Conservation (phyloP, 2,113 vertebrate species). For the Macrotus californicus region DNA sequence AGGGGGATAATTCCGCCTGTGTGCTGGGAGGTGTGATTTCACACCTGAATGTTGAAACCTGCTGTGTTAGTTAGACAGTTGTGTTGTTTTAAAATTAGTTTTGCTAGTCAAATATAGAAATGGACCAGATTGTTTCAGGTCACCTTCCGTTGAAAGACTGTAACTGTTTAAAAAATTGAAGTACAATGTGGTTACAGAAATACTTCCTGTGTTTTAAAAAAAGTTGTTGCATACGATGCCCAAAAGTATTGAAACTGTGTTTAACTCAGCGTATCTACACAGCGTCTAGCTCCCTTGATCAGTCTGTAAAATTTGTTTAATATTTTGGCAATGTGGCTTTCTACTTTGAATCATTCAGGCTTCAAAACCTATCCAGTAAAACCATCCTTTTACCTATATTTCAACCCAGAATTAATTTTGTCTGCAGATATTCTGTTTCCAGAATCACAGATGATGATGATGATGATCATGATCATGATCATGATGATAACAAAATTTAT, state of each 20-base stretch:
- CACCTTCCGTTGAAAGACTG: constrained; percentile 18
- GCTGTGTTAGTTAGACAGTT: constrained; percentile 48
- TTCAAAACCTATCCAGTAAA: constrained; percentile 10
- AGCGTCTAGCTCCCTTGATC: neutral
- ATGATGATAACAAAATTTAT: neutral
- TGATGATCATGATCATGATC: neutral
- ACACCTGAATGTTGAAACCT: constrained; percentile 64
- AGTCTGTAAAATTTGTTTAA: constrained; percentile 1
- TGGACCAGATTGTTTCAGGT: constrained; percentile 35
- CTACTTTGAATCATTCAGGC: neutral
- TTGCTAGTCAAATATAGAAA: constrained; percentile 41
- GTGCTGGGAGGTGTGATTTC: constrained; percentile 44
- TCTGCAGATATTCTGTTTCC: neutral
- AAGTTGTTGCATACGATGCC: neutral
- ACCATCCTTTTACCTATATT: neutral
- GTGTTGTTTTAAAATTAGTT: constrained; percentile 53
- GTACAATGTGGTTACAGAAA: neutral
- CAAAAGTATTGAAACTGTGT: neutral
- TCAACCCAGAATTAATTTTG: constrained; percentile 23
- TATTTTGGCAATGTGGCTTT: neutral
- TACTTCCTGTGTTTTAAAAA: neutral
- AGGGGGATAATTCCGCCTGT: constrained; percentile 48
- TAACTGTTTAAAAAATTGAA: constrained; percentile 13
- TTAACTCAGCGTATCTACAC: neutral
- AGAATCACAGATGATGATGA: neutral